Base-by-base conservation (phyloP, 2,888 invertebrate species). In the Taphrorychus bicolor region DNA sequence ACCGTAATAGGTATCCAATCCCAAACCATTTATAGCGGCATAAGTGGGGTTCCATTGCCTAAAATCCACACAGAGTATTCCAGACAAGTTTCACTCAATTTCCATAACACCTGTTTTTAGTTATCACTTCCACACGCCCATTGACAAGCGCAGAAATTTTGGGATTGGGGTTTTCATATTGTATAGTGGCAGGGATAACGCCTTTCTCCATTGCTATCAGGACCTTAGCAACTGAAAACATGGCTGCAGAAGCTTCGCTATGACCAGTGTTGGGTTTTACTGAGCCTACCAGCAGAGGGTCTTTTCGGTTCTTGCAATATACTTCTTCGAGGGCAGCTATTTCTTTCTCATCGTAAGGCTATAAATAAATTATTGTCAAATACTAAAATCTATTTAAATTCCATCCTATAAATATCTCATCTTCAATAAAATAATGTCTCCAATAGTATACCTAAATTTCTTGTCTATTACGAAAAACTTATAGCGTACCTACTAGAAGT, bases 191-290 rank as follows among this genome's bases (percentile, higher is more conserved):
- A 2, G 98, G 98, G 72, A 99, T 92, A 14, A 88, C 82, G 42
- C 93, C 93, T 62, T 87, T 84, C 83, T 98, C 96, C 93, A 98
- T 95, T 16, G 97, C 93, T 70, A 98, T 88, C 22, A 98, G 80
- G 51, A 95, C 88, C 83, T 98, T 98, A 11, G 93, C 94, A 69
- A 98, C 85, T 4, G 95, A 91, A 78, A 95, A 93, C 23, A 97
- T 85, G 17, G 94, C 94, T 32, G 93, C 91, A 0, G 92, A 91
- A 1, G 97, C 94, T 83, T 99, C 98, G 9, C 96, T 91, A 81
- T 99, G 98, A 0, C 98, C 98, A 91, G 98, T 95, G 83, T 98
- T 98, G 1, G 97, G 94, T 82, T 99, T 99, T 0, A 97, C 93
- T 0, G 97, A 96, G 5, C 98, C 98, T 73, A 99, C 88, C 57